A percentile compares a stretch with the other conserved stretches of the same genome.
These are phyloP conservation scores for Leptinotarsa lineolata DNA, from an alignment of 1,140 invertebrate species.

Conservation along the genomic window DNA sequence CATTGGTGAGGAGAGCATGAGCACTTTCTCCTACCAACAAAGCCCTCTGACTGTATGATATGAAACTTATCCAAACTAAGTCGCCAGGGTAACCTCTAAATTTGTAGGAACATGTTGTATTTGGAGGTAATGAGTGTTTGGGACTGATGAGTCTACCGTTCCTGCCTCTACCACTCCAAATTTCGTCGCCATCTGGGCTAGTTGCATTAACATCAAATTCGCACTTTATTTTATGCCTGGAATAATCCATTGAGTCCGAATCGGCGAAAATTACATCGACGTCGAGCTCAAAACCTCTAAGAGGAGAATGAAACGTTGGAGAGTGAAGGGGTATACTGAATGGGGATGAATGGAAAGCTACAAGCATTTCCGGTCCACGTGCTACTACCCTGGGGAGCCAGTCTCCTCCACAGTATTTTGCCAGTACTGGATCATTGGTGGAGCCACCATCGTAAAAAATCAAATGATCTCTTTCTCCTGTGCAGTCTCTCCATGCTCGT, in stretches of 20 bases:
- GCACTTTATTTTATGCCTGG: conserved; percentile 64
- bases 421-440: conserved; percentile 77
- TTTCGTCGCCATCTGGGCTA: conserved; percentile 60
- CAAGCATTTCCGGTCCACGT: conserved; percentile 77
- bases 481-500: conserved; percentile 81
- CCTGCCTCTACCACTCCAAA: conserved; percentile 59
- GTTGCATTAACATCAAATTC: conserved; percentile 75
- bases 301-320: conserved; percentile 61
- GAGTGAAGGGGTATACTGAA: conserved; percentile 73
- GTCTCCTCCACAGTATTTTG: conserved; percentile 86
- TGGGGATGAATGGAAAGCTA: conserved; percentile 80
- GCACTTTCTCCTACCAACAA: conserved; percentile 59
- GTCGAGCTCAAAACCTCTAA: conserved; percentile 79
- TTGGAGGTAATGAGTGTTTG: conserved; percentile 80
- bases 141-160: conserved; percentile 75
- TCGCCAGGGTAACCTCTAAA: conserved; percentile 78
- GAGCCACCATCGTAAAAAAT: conserved; percentile 84
- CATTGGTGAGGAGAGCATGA: conserved; percentile 48
- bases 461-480: conserved; percentile 77
- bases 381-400: conserved; percentile 75
- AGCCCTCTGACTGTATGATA: conserved; percentile 78
- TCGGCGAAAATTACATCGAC: conserved; percentile 86
- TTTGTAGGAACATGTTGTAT: conserved; percentile 84
- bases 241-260: conserved; percentile 76
- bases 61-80: conserved; percentile 85